Conservation (phyloP, 2,797 vertebrate species). For the Protosalanx chinensis region DNA sequence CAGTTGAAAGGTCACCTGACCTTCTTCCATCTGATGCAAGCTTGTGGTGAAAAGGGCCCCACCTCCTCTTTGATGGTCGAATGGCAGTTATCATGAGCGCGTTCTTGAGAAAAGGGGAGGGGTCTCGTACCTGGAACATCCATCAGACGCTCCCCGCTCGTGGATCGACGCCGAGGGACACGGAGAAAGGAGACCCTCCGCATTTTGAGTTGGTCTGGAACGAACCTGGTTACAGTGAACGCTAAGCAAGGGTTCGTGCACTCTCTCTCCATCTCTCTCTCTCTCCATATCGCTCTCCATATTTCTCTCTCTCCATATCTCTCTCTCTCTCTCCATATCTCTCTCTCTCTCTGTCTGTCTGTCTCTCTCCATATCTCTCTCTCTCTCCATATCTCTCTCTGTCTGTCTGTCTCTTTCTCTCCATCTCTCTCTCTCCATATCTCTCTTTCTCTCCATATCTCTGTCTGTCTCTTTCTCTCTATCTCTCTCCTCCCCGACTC, state of each 20-base stretch:
- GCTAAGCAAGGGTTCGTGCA: constrained; percentile 44
- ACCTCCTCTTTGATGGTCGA: constrained; percentile 62
- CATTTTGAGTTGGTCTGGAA: constrained; percentile 47
- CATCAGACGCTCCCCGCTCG: constrained; percentile 36
- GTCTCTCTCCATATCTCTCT: too few relatives aligned
- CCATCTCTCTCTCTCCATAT: too few relatives aligned
- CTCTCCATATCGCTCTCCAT: background rate
- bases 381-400: too few relatives aligned
- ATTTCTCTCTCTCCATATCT: too few relatives aligned
- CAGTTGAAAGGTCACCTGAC: constrained; percentile 66
- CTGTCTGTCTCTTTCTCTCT: background rate
- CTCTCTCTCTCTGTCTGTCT: too few relatives aligned
- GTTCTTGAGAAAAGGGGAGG: background rate
- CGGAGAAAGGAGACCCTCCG: constrained; percentile 39
- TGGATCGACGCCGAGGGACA: constrained; percentile 41
- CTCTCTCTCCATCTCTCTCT: background rate
- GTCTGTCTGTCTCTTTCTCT: too few relatives aligned
- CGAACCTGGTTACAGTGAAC: constrained; percentile 51
- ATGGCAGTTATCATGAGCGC: constrained; percentile 24
- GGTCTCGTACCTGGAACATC: background rate
- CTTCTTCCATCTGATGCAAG: constrained; percentile 63
- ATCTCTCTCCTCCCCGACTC: background rate
- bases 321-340: too few relatives aligned
- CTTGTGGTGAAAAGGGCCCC: constrained; percentile 57
- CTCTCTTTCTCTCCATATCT: too few relatives aligned